Evolutionary conservation across 2,113 vertebrate genomes (phyloP).

Genomic region (Pseudorhombus dupliciocellatus): DNA sequence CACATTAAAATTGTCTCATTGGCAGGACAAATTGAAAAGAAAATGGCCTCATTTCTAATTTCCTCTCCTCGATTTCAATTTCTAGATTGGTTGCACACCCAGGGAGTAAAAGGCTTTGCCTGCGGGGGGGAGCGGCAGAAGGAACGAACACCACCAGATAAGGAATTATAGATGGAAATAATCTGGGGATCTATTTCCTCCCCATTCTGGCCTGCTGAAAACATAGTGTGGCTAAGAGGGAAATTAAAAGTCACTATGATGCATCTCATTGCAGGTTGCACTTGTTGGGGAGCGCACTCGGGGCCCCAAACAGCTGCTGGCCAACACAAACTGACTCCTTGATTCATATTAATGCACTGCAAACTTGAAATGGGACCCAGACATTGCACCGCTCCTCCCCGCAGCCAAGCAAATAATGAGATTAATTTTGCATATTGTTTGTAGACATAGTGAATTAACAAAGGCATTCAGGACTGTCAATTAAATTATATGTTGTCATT

Average conservation of each 20-base stretch:
- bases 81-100: constrained; percentile 64
- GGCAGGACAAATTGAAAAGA: constrained; percentile 67
- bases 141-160: constrained; percentile 58
- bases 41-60: constrained; percentile 72
- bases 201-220: constrained; percentile 56
- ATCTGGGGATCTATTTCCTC: constrained; percentile 68
- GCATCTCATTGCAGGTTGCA: constrained; percentile 63
- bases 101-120: constrained; percentile 58
- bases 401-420: not conserved
- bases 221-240: constrained; percentile 65
- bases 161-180: constrained; percentile 78
- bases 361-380: constrained; percentile 49
- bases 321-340: constrained; percentile 45
- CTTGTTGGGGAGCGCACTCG: constrained; percentile 62
- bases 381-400: constrained; percentile 37
- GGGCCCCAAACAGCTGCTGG: constrained; percentile 55
- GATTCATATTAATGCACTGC: constrained; percentile 71
- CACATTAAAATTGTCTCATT: constrained; percentile 53
- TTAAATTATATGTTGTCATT: not conserved
- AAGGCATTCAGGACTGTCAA: not conserved
- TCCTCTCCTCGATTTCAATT: constrained; percentile 72
- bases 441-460: not conserved
- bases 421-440: not conserved
- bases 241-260: constrained; percentile 75
- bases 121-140: constrained; percentile 45